Evolutionary conservation across 2,797 vertebrate genomes (phyloP), one percentile per base, ranked within the genome.

Genomic region (Peromyscus nudipes): DNA sequence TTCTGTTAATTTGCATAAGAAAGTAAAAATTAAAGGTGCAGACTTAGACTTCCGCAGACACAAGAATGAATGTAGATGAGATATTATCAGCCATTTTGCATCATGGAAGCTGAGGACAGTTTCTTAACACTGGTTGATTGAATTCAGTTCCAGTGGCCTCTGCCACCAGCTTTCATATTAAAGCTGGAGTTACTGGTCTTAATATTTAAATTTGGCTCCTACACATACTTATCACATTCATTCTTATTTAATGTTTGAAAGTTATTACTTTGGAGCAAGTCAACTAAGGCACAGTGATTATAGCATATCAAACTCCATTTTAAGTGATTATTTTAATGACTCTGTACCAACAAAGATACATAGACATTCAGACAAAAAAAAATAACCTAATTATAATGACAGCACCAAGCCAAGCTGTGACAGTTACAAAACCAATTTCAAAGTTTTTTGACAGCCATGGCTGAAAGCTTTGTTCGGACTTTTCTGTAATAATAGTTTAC

Each of bases 391-490:
- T 97, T 98, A 82, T 46, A 97, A 94, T 21, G 1, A 69, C 91
- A 94, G 75, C 37, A 92, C 88, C 60, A 94, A 97, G 91, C 92
- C 73, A 96, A 96, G 81, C 80, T 77, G 62, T 94, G 94, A 46
- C 96, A 93, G 79, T 95, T 94, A 75, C 65, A 81, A 95, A 97
- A 62, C 90, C 92, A 91, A 43, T 95, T 80, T 92, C 87, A 97
- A 98, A 86, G 87, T 96, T 96, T 97, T 96, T 96, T 95, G 98
- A 96, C 83, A 98, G 69, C 77, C 43, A 0, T 73, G 76, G 46
- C 71, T 98, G 65, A 95, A 97, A 98, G 89, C 91, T 97, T 97
- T 97, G 67, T 96, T 97, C 93, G 82, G 97, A 80, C 96, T 67
- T 96, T 97, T 97, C 71, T 93, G 55, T 80, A 98, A 96, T 91